Evolutionary conservation across 2,797 vertebrate genomes (phyloP).

Genomic region (Sebastes goodei): DNA sequence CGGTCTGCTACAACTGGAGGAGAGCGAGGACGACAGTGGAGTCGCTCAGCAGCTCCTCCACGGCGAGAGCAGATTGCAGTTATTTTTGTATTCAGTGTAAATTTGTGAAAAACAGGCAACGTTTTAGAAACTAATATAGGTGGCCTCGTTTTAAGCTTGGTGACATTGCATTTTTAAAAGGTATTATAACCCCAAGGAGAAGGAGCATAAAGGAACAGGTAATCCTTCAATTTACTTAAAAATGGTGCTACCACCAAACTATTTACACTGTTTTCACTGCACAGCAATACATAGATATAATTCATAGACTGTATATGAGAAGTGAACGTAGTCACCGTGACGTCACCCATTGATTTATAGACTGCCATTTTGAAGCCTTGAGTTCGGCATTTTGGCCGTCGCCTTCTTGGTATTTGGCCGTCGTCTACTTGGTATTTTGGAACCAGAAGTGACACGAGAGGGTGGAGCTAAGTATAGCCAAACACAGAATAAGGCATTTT

Average conservation of each 20-base stretch:
- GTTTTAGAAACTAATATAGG: not conserved
- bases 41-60: constrained; percentile 33
- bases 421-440: rapidly evolving
- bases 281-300: not conserved
- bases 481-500: no score
- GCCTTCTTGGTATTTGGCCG: no score
- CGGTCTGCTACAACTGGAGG: constrained; percentile 36
- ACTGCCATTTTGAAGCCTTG: no score
- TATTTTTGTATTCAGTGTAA: not conserved
- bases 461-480: no score
- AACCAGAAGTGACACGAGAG: not conserved
- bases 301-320: not conserved
- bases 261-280: not conserved
- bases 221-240: not conserved
- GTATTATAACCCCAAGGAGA: not conserved
- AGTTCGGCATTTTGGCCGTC: no score
- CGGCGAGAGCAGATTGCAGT: not conserved
- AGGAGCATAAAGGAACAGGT: not conserved
- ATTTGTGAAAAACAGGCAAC: not conserved
- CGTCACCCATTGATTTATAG: no score
- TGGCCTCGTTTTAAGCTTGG: not conserved
- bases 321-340: not conserved
- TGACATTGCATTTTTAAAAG: not conserved
- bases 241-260: not conserved
- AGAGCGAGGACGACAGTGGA: constrained; percentile 20